Conservation (phyloP, 1,140 invertebrate species). For the Vollenhovia emeryi region DNA sequence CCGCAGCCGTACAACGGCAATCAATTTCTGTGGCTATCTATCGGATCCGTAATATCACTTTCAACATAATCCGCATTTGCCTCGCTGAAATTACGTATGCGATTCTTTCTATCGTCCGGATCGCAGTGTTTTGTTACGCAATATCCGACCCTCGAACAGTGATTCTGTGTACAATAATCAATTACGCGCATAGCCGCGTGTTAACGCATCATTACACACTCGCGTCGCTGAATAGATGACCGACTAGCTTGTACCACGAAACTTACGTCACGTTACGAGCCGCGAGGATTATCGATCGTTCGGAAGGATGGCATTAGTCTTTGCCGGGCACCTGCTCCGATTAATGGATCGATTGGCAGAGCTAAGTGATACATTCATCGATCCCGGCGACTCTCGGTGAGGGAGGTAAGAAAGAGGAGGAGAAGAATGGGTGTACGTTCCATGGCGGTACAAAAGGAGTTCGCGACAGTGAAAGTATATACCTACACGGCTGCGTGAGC, state of each 20-base stretch:
- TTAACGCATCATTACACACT: not conserved
- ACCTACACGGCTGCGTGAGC: constrained; percentile 65
- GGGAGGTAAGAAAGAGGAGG: not conserved
- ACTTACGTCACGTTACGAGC: not conserved
- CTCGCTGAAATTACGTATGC: constrained; percentile 22
- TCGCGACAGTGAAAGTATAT: constrained; percentile 76
- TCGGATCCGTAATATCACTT: constrained; percentile 44
- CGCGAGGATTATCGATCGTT: not conserved
- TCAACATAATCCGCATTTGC: constrained; percentile 35
- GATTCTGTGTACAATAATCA: not conserved
- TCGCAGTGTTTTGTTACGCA: constrained; percentile 8
- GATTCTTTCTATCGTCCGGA: not conserved
- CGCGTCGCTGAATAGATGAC: not conserved
- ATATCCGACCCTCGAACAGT: not conserved
- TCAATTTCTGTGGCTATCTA: constrained; percentile 38
- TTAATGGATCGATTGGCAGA: constrained; percentile 32
- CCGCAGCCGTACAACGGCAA: constrained; percentile 27
- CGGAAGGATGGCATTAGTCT: constrained; percentile 8
- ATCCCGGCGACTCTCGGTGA: not conserved
- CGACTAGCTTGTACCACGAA: not conserved
- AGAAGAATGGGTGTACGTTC: not conserved
- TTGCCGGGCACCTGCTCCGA: constrained; percentile 13
- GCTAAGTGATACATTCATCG: constrained; percentile 17
- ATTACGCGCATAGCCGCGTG: not conserved
- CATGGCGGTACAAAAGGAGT: constrained; percentile 41